These are phyloP conservation scores for Lepus oiostolus DNA, from an alignment of 2,797 vertebrate species.

Conservation along the genomic window DNA sequence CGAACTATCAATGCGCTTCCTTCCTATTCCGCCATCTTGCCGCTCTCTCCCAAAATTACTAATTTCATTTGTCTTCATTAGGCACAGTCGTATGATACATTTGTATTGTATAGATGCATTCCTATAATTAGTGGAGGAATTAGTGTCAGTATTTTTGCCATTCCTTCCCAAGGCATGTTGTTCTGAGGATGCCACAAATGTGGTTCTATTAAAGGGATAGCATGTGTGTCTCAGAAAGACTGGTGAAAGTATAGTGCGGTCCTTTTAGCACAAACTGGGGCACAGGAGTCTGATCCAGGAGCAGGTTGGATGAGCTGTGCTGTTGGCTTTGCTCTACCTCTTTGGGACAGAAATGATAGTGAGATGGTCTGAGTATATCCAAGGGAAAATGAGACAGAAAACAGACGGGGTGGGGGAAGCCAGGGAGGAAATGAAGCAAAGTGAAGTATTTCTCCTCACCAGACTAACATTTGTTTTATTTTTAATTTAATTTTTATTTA, in stretches of 20 bases:
- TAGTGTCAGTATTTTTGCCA: background rate
- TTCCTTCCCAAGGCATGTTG: background rate
- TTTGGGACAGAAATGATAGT: background rate
- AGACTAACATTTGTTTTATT: no score
- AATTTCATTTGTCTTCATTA: background rate
- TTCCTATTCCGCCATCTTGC: no score
- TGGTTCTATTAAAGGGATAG: background rate
- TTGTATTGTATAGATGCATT: background rate
- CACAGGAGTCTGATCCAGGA: background rate
- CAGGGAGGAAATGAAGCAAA: no score
- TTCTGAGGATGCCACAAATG: background rate
- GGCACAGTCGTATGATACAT: background rate
- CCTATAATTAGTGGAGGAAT: background rate
- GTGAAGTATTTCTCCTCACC: background rate
- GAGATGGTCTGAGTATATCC: background rate
- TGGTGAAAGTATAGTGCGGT: background rate
- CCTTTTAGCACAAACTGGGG: background rate
- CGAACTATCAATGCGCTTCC: no score
- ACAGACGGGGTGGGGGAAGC: background rate
- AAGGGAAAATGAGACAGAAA: background rate
- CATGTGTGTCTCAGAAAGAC: background rate
- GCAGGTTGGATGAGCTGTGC: no score
- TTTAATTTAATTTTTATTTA: no score
- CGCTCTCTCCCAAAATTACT: background rate
- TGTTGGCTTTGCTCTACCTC: background rate